These are phyloP conservation scores for Festucalex cinctus DNA, from an alignment of 2,113 vertebrate species.

Conservation along the genomic window DNA sequence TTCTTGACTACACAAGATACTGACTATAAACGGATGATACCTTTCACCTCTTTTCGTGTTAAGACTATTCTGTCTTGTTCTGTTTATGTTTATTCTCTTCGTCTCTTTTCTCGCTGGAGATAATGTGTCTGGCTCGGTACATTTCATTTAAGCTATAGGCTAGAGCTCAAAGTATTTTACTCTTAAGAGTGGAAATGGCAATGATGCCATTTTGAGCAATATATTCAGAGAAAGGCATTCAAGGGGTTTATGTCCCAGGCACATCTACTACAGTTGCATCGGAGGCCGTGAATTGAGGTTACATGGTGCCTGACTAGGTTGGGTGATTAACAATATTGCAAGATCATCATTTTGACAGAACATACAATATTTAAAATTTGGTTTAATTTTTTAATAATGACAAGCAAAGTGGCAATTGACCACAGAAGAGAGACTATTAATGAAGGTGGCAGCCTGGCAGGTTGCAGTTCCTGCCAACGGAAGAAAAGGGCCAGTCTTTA, in stretches of 20 bases:
- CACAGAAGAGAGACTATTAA: not conserved
- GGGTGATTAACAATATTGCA: no score
- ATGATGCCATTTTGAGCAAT: no score
- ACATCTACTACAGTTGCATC: no score
- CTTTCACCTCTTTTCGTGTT: not conserved
- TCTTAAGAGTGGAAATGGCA: no score
- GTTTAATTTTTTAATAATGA: not conserved
- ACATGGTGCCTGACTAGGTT: no score
- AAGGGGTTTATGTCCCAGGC: no score
- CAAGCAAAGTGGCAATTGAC: not conserved
- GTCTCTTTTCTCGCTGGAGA: not conserved
- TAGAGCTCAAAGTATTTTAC: no score
- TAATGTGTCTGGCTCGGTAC: no score
- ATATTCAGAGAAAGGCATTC: no score
- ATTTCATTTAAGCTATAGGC: no score
- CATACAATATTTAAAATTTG: not conserved
- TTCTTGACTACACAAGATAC: not conserved
- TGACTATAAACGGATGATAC: not conserved
- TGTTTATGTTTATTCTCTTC: not conserved
- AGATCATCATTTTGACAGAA: no score
- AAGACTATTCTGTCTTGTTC: not conserved
- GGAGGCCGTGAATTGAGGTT: no score
- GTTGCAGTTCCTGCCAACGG: not conserved
- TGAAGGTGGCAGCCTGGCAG: not conserved
- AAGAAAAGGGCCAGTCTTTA: constrained; percentile 2